Evolutionary conservation across 2,113 vertebrate species (phyloP), one percentile per base, ranked within the genome.

Genomic region (Uropsilus gracilis): DNA sequence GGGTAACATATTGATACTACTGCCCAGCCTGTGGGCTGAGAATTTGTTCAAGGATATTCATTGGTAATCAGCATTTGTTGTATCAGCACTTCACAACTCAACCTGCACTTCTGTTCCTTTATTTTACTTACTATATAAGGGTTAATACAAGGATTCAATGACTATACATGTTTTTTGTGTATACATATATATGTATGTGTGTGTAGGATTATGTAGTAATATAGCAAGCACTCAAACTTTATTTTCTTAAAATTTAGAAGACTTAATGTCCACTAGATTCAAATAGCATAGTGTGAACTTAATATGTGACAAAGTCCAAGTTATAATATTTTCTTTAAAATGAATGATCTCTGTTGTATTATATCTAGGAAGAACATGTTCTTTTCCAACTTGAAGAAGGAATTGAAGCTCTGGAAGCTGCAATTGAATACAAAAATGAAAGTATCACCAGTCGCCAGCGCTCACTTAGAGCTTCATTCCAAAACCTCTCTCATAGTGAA

Each of bases 371-470:
- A 96, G 99, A 99, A 82, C 98, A 98, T 95, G 81, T 89, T 63
- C 98, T 99, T 96, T 98, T 99, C 66, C 98, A 99, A 96, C 97
- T 99, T 83, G 99, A 99, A 96, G 99, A 99, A 98, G 99, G 98
- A 53, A 98, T 99, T 89, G 99, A 99, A 97, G 99, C 98, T 72
- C 97, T 99, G 97, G 98, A 99, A 93, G 99, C 98, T 76, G 99
- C 99, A 64, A 98, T 99, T 95, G 98, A 99, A 94, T 99, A 99
- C 94, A 99, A 99, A 96, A 99, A 98, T 91, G 97, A 97, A 96
- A 98, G 75, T 66, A 99, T 99, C 96, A 97, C 98, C 96, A 98
- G 98, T 95, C 98, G 97, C 46, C 98, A 98, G 95, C 96, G 97
- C 64, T 98, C 97, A n/a, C 92, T 99, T 68, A 97, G 96, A 94